Percentiles rank a stretch among this genome's conserved stretches.
Conservation (phyloP, 2,888 invertebrate genomes). For the Anthrax anthrax region DNA sequence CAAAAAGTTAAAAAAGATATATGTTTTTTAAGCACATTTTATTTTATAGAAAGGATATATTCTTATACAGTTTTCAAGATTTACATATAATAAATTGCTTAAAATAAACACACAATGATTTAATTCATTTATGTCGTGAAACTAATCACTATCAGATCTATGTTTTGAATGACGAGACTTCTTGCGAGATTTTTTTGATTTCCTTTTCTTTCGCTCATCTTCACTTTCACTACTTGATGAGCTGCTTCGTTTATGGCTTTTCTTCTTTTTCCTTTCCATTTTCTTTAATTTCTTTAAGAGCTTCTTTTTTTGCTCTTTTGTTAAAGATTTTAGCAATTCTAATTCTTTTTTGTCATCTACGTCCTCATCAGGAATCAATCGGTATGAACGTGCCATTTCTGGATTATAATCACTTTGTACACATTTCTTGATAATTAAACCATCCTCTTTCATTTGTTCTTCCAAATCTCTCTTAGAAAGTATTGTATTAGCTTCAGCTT, state of each 20-base stretch:
- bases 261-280: slow-evolving; percentile 37
- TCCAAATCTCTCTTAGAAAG: slow-evolving; percentile 55
- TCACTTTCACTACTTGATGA: not conserved
- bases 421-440: slow-evolving; percentile 72
- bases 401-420: slow-evolving; percentile 45
- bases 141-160: too few species aligned
- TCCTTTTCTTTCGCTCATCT: not conserved
- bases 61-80: too few species aligned
- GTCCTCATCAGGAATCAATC: slow-evolving; percentile 40
- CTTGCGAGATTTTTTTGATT: not conserved
- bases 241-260: not conserved
- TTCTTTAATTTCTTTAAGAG: slow-evolving; percentile 65
- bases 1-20: too few species aligned
- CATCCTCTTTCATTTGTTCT: slow-evolving; percentile 85
- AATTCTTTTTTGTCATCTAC: slow-evolving; percentile 39
- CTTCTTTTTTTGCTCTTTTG: slow-evolving; percentile 80
- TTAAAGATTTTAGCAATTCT: slow-evolving; percentile 67
- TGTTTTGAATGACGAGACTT: not conserved
- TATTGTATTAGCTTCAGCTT: slow-evolving; percentile 49
- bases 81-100: too few species aligned
- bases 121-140: too few species aligned
- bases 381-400: slow-evolving; percentile 39
- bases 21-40: too few species aligned
- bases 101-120: too few species aligned
- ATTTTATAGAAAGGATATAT: too few species aligned